phyloP scores from a whole-genome alignment of 1,140 invertebrate genomes.

The Lordiphosa stackelbergi region DNA sequence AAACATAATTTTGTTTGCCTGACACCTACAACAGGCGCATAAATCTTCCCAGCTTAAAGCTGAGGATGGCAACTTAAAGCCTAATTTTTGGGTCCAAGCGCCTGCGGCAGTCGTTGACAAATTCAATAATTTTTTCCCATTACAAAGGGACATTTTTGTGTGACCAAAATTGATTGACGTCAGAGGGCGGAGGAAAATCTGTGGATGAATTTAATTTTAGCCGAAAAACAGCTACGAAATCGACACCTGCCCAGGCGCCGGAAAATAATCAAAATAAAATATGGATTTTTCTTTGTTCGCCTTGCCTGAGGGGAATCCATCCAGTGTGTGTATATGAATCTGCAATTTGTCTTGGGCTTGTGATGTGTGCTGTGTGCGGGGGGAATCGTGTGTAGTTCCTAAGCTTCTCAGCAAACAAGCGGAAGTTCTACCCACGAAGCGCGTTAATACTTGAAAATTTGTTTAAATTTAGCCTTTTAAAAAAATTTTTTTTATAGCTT shows the following conservation, averaged over 20 bases:
- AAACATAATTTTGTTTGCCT: constrained; percentile 72
- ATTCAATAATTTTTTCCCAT: constrained; percentile 76
- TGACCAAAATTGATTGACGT: constrained; percentile 68
- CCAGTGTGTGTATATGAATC: constrained; percentile 63
- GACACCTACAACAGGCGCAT: constrained; percentile 63
- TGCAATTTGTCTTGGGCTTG: constrained; percentile 65
- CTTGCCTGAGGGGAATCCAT: constrained; percentile 31
- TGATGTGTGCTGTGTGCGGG: constrained; percentile 4
- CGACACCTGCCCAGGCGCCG: constrained; percentile 68
- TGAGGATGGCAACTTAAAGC: constrained; percentile 20
- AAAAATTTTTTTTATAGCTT: too few species aligned
- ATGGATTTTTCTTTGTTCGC: constrained; percentile 65
- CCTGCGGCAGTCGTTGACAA: constrained; percentile 72
- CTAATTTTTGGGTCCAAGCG: constrained; percentile 12
- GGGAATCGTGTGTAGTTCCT: constrained; percentile 30
- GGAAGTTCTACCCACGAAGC: constrained; percentile 54
- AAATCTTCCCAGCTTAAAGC: constrained; percentile 59
- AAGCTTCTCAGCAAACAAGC: constrained; percentile 63
- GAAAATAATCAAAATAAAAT: constrained; percentile 75
- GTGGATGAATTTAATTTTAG: constrained; percentile 64
- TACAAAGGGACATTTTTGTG: constrained; percentile 57
- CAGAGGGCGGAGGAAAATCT: constrained; percentile 37
- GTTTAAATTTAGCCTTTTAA: too few species aligned
- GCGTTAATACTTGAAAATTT: constrained; percentile 70
- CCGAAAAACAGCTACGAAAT: constrained; percentile 47